These are phyloP conservation scores for Rhincodon typus DNA, from an alignment of 2,797 vertebrate species.

Conservation along the genomic window DNA sequence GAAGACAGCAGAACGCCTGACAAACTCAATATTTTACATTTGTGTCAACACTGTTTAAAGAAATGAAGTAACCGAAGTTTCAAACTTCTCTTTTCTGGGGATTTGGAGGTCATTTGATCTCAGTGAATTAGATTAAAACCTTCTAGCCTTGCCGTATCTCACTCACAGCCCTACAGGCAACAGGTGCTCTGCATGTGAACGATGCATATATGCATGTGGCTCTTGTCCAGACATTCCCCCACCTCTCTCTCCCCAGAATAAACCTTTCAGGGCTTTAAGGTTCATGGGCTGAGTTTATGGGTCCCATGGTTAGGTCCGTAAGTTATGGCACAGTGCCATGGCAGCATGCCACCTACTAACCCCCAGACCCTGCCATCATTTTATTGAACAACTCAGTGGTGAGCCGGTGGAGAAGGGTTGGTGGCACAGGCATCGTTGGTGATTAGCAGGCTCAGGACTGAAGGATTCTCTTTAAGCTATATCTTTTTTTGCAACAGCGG, in stretches of 20 bases:
- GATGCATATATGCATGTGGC: background rate
- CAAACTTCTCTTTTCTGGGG: background rate
- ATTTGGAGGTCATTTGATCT: background rate
- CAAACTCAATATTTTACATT: background rate
- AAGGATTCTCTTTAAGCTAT: no score
- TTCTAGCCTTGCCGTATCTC: background rate
- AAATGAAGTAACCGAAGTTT: background rate
- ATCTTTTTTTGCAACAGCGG: no score
- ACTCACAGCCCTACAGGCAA: background rate
- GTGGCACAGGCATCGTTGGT: no score
- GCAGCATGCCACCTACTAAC: no score
- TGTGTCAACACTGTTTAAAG: background rate
- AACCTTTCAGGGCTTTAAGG: background rate
- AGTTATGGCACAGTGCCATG: no score
- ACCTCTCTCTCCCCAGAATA: no score
- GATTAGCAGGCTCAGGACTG: no score
- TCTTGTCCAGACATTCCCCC: no score
- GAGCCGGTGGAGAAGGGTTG: no score
- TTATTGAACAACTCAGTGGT: no score
- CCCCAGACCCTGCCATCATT: no score
- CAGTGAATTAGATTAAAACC: background rate
- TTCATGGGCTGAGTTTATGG: background rate
- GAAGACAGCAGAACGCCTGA: background rate
- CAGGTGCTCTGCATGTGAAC: background rate
- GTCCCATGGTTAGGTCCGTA: no score